Base-by-base conservation (phyloP, 2,113 vertebrate genomes). In the Echinops telfairi region DNA sequence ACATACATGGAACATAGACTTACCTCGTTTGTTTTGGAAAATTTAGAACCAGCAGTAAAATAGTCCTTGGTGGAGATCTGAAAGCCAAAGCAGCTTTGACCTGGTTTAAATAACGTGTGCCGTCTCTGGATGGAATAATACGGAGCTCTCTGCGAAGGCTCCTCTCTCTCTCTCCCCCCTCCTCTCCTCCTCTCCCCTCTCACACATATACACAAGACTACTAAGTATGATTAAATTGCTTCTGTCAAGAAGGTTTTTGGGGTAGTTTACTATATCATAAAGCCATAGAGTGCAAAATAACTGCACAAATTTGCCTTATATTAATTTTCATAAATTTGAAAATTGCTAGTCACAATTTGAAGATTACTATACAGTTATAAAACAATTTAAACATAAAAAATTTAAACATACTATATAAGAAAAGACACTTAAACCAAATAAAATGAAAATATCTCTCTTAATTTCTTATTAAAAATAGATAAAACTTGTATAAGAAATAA, bases 11-110 rank as follows among this genome's bases (percentile, higher is more conserved):
- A 96, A 92, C 19, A 95, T 1, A 89, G 62, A 89, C 98, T 98
- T 98, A 98, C 98, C 98, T 98, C 88, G 86, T 70, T 78, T 94
- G 33, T 94, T 96, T 96, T 96, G 97, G 92, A 86, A 95, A 97
- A 85, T 86, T 92, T 96, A 97, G 95, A 94, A 93, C 85, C 78
- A 17, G 83, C 91, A 93, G 43, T 1, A 4, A 81, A 94, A 91
- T 73, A 95, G 93, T 97, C 94, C 84, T 92, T 58, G 90, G 94
- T 73, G 83, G 87, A 94, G 75, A 93, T 58, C 73, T 31, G 29
- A 93, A 89, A 90, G 57, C 88, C 93, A 78, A 76, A 40, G 58
- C 33, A 70, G 90, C 57, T 68, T 8, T 95, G 96, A 96, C 92
- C 95, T 93, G 94, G 88, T 94, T 97, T 97, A 93, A 97, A 38